These are phyloP conservation scores for Monomorium pharaonis DNA, from an alignment of 1,140 invertebrate genomes.

Conservation along the genomic window DNA sequence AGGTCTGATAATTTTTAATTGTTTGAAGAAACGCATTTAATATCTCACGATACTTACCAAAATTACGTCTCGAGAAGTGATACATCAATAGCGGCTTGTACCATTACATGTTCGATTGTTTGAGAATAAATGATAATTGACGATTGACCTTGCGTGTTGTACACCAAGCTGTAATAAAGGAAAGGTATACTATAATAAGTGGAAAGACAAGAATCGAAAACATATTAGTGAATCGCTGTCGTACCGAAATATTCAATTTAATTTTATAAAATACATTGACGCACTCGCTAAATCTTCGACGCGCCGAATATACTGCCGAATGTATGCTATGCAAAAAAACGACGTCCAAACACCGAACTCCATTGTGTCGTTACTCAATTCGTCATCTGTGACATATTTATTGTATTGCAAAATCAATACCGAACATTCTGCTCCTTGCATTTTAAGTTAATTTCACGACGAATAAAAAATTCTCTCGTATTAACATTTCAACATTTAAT, in stretches of 20 bases:
- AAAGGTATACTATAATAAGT: too few relatives aligned
- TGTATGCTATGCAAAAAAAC: not conserved
- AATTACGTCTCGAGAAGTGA: not conserved
- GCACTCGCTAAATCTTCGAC: not conserved
- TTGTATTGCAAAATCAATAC: not conserved
- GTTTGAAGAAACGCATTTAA: not conserved
- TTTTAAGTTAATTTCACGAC: not conserved
- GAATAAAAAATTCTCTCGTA: not conserved
- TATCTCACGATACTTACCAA: not conserved
- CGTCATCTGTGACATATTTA: not conserved
- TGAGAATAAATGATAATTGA: not conserved
- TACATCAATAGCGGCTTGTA: not conserved
- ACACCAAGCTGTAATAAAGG: too few relatives aligned
- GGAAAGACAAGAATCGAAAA: not conserved
- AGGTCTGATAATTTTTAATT: not conserved
- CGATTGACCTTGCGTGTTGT: not conserved
- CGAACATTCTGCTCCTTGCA: not conserved
- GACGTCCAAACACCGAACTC: not conserved
- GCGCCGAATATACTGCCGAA: not conserved
- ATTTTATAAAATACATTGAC: conserved; percentile 1
- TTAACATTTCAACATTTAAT: not conserved
- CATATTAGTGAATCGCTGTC: not conserved
- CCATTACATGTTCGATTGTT: not conserved
- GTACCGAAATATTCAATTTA: not conserved
- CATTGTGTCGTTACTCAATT: not conserved